Evolutionary conservation across 2,113 vertebrate genomes (phyloP).

Genomic region (Seriola aureovittata): DNA sequence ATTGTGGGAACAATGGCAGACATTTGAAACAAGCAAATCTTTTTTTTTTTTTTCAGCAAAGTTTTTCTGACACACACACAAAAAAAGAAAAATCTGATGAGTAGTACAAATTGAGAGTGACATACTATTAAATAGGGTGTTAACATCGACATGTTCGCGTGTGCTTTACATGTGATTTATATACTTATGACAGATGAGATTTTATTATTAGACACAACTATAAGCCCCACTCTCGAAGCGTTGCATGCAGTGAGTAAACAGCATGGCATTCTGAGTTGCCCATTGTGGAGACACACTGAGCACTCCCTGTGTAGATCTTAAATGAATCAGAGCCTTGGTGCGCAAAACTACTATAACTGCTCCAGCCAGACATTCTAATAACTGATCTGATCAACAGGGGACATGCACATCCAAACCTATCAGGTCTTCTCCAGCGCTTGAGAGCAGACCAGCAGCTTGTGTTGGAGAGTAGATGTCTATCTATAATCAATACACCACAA

Average conservation of each 20-base stretch:
- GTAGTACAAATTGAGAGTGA: background rate
- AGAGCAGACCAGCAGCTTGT: slow-evolving; percentile 61
- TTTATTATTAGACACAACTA: slow-evolving; percentile 10
- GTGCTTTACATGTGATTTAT: background rate
- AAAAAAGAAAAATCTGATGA: background rate
- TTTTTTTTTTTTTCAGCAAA: background rate
- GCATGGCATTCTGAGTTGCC: slow-evolving; percentile 28
- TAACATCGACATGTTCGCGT: background rate
- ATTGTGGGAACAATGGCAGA: no score
- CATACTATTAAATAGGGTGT: background rate
- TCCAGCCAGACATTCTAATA: slow-evolving; percentile 52
- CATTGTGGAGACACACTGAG: slow-evolving; percentile 9
- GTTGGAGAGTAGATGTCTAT: slow-evolving; percentile 78
- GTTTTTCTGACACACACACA: background rate
- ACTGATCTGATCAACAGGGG: slow-evolving; percentile 59
- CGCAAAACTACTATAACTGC: slow-evolving; percentile 35
- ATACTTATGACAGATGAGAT: background rate
- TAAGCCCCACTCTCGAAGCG: slow-evolving; percentile 16
- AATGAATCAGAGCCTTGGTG: slow-evolving; percentile 37
- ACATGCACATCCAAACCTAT: slow-evolving; percentile 60
- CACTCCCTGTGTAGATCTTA: background rate
- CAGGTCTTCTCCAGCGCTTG: slow-evolving; percentile 50
- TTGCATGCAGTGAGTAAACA: slow-evolving; percentile 9
- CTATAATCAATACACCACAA: slow-evolving; percentile 81
- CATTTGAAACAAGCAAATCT: background rate